phyloP scores from a whole-genome alignment of 2,797 vertebrate species.

The Limnodromus scolopaceus region DNA sequence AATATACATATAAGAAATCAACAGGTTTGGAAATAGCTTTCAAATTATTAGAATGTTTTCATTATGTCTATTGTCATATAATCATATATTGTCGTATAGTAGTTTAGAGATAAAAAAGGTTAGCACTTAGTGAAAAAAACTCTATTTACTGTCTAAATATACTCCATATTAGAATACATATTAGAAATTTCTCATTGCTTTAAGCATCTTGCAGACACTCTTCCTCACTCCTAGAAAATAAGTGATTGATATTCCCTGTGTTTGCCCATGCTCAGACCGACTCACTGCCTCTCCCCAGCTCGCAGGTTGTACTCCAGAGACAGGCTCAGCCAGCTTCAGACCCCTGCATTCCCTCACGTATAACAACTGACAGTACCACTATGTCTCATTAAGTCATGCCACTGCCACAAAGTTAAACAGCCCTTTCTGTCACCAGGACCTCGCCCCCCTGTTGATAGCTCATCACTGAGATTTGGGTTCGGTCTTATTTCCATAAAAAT shows the following conservation, averaged over 20 bases:
- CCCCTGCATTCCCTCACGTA: neutral
- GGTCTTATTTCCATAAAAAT: neutral
- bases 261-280: neutral
- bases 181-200: neutral
- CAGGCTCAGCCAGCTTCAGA: neutral
- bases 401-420: neutral
- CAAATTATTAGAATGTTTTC: neutral
- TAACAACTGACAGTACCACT: neutral
- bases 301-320: neutral
- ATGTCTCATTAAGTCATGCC: neutral
- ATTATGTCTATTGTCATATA: neutral
- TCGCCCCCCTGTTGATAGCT: neutral
- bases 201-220: neutral
- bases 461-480: neutral
- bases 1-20: neutral
- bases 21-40: neutral
- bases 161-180: neutral
- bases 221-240: neutral
- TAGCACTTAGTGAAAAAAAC: neutral
- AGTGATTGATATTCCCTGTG: neutral
- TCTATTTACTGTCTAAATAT: neutral
- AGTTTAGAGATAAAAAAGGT: neutral
- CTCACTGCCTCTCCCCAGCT: neutral
- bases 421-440: neutral
- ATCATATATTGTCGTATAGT: neutral